Evolutionary conservation across 2,888 invertebrate genomes (phyloP).

Genomic region (Malachius bipustulatus): DNA sequence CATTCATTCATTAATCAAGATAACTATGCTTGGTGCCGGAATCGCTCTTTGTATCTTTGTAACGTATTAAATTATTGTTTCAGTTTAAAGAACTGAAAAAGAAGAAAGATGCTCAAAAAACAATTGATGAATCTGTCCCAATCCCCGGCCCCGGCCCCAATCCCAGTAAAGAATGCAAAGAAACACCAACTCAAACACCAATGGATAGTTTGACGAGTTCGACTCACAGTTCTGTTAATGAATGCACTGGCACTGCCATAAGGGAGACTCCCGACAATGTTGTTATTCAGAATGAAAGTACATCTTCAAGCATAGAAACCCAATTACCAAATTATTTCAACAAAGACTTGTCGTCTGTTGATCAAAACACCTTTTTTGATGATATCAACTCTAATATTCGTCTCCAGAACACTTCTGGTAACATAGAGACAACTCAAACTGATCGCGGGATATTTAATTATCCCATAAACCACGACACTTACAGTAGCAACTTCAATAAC

Average conservation of each 20-base stretch:
- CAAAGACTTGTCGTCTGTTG: slow-evolving; percentile 13
- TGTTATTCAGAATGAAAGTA: slow-evolving; percentile 5
- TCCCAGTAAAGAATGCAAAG: slow-evolving; percentile 13
- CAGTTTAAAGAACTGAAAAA: slow-evolving; percentile 44
- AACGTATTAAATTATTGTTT: slow-evolving; percentile 22
- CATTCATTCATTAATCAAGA: too few relatives aligned
- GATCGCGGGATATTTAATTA: slow-evolving; percentile 1
- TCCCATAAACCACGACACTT: background rate
- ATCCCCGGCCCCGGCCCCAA: slow-evolving; percentile 14
- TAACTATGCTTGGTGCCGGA: too few relatives aligned
- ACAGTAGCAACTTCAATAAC: background rate
- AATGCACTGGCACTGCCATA: slow-evolving; percentile 13
- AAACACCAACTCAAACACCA: too few relatives aligned
- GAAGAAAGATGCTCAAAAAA: slow-evolving; percentile 22
- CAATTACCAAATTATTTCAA: slow-evolving; percentile 25
- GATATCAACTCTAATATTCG: slow-evolving; percentile 9
- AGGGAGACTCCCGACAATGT: slow-evolving; percentile 12
- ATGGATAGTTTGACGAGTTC: slow-evolving; percentile 25
- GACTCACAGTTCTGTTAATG: slow-evolving; percentile 23
- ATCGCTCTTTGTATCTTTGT: too few relatives aligned
- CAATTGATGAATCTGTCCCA: slow-evolving; percentile 18
- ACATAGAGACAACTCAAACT: slow-evolving; percentile 8
- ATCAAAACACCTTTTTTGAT: slow-evolving; percentile 26
- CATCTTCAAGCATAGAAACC: slow-evolving; percentile 8
- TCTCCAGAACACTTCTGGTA: slow-evolving; percentile 10